Percentiles rank a stretch among this genome's conserved stretches.
Conservation (phyloP, 2,888 invertebrate genomes). For the Sthenelais limicola region DNA sequence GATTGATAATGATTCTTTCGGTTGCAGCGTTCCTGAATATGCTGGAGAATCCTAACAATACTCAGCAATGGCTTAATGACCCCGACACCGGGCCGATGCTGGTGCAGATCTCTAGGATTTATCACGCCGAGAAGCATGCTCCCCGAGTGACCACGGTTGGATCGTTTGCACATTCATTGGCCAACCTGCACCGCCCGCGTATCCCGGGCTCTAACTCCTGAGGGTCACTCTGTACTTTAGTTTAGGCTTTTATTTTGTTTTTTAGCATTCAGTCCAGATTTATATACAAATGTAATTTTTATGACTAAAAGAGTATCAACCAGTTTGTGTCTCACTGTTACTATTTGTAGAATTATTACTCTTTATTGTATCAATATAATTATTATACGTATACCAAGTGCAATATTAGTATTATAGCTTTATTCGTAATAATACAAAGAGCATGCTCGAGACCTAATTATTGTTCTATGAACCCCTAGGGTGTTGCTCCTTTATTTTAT, state of each 20-base stretch:
- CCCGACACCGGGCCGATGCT: slow-evolving; percentile 80
- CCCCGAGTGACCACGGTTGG: slow-evolving; percentile 27
- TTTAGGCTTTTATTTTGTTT: slow-evolving; percentile 22
- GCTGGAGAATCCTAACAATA: slow-evolving; percentile 78
- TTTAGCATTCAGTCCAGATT: too few relatives aligned
- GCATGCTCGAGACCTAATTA: too few relatives aligned
- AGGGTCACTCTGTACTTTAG: slow-evolving; percentile 21
- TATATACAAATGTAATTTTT: too few relatives aligned
- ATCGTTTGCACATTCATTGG: slow-evolving; percentile 20
- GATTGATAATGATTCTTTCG: slow-evolving; percentile 36
- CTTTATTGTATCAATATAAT: too few relatives aligned
- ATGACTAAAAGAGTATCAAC: too few relatives aligned
- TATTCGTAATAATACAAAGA: too few relatives aligned
- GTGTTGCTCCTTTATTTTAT: too few relatives aligned
- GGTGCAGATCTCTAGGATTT: slow-evolving; percentile 78
- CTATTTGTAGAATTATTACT: too few relatives aligned
- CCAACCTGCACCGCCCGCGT: slow-evolving; percentile 29
- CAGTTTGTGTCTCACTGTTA: too few relatives aligned
- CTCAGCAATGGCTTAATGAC: slow-evolving; percentile 80
- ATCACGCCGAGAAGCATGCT: slow-evolving; percentile 68
- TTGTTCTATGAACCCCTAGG: too few relatives aligned
- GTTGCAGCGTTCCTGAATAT: slow-evolving; percentile 79
- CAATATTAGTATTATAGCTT: too few relatives aligned
- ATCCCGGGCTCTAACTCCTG: slow-evolving; percentile 29
- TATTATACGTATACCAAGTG: too few relatives aligned